Base-by-base conservation (phyloP, 2,888 invertebrate genomes). In the Uloborus plumipes region DNA sequence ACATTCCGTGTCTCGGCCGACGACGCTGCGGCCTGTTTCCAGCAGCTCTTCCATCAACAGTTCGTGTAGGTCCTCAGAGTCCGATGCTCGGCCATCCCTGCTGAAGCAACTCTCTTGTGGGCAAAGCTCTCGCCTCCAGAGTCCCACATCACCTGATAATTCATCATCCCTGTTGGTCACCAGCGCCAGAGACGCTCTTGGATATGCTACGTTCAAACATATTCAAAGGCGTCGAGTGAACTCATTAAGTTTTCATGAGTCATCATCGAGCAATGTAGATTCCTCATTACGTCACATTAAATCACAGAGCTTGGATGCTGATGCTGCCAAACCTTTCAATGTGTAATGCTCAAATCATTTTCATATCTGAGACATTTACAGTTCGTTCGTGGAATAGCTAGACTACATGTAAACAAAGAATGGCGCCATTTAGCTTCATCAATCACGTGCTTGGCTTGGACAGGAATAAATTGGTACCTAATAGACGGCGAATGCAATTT, bases 21-120 rank as follows among this genome's bases (percentile, higher is more conserved):
- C 93, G 87, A 94, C 94, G 66, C 91, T 97, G 39, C 96, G 95
- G 89, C 96, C 96, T 1, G 95, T 96, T 88, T 94, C 95, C 22
- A 96, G 95, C 89, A 93, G 94, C 85, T 94, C 94, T 84, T 90
- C 87, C 22, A 86, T 87, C 85, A 89, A 85, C 70, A 87, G 86
- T 78, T 85, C 85, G 87, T 81, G 67, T 18, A 75, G 80, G 93
- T 94, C 90, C 65, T 79, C 75, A n/a, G 72, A 74, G 18, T 49
- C 61, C 55, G 31, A 50, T 26, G 65, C 70, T n/a, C 62, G 75
- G 47, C 72, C 80, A 16, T 66, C 76, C 20, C 61, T 81, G 49
- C 65, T 80, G 14, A 77, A 50, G 14, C 80, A 77, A 18, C 51
- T 77, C 18, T 70, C 73, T 16, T 66, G 58, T 20, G 75, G 75